Base-by-base conservation (phyloP, 2,888 invertebrate genomes). In the Lasioglossum lativentre region DNA sequence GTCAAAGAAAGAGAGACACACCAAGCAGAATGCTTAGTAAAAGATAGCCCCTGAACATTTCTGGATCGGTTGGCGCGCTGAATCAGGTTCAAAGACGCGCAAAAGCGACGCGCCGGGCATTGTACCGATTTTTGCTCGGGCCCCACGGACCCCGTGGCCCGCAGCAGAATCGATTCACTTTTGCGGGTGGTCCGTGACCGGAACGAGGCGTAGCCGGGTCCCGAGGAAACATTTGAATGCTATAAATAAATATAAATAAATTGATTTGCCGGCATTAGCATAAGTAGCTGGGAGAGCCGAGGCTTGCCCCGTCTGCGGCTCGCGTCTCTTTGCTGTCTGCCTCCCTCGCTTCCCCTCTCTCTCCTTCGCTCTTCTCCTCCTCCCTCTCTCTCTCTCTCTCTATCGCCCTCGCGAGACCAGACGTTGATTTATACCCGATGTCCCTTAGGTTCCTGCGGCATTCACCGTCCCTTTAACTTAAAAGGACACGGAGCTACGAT, bases 161-260 rank as follows among this genome's bases (percentile, higher is more conserved):
- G 63, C 70, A 78, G 82, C 82, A 74, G 83, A 70, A 89, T 85
- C 86, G 77, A 82, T 74, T 86, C 78, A 84, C 95, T 88, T 89
- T 91, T 83, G 88, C 91, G 93, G 93, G 93, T 93, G 93, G 93
- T 93, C 93, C 90, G 75, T 56, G 86, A 75, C 70, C 86, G 75
- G 85, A 89, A 90, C 87, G 90, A 89, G 84, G 82, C 79, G 52
- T 76, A 59, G 80, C 75, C 78, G 77, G 81, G 86, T 82, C 86
- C 87, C 85, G 87, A 82, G 86, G 88, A 91, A 92, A 92, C 93
- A 93, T 93, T 93, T 92, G 90, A 93, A 93, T 93, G 91, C 92
- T 93, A 92, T 93, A 93, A 93, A 93, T 93, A 93, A 92, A 93
- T 93, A 93, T 93, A 93, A 93, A 93, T 93, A 92, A 93, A 93